phyloP scores from a whole-genome alignment of 1,140 invertebrate genomes.

The Sinella curviseta region DNA sequence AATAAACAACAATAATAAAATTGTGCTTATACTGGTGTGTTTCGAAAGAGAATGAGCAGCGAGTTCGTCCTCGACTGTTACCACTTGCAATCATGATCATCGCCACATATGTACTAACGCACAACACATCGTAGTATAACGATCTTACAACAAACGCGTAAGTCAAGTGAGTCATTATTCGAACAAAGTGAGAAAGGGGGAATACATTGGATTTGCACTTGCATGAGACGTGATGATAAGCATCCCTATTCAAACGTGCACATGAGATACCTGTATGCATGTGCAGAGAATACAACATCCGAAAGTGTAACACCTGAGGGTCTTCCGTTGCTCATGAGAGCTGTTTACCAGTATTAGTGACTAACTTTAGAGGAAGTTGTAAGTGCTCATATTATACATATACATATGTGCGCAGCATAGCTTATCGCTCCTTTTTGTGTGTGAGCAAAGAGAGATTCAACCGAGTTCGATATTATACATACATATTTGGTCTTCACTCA shows the following conservation, averaged over 20 bases:
- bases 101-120: neutral
- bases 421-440: too few species aligned
- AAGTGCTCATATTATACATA: too few species aligned
- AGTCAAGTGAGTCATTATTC: neutral
- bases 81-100: neutral
- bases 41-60: too few species aligned
- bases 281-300: neutral
- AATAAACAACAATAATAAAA: too few species aligned
- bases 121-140: neutral
- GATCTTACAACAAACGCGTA: neutral
- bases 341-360: neutral
- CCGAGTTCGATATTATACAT: too few species aligned
- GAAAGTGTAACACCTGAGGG: slow-evolving; percentile 24
- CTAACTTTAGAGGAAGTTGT: too few species aligned
- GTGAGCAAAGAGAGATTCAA: too few species aligned
- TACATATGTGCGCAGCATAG: too few species aligned
- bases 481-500: too few species aligned
- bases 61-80: too few species aligned
- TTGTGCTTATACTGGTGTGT: too few species aligned
- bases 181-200: neutral
- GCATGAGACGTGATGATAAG: neutral
- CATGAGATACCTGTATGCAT: neutral
- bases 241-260: neutral
- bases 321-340: slow-evolving; percentile 6
- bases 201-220: neutral